These are phyloP conservation scores for Molorchus minor DNA, from an alignment of 2,888 invertebrate species.

Conservation along the genomic window DNA sequence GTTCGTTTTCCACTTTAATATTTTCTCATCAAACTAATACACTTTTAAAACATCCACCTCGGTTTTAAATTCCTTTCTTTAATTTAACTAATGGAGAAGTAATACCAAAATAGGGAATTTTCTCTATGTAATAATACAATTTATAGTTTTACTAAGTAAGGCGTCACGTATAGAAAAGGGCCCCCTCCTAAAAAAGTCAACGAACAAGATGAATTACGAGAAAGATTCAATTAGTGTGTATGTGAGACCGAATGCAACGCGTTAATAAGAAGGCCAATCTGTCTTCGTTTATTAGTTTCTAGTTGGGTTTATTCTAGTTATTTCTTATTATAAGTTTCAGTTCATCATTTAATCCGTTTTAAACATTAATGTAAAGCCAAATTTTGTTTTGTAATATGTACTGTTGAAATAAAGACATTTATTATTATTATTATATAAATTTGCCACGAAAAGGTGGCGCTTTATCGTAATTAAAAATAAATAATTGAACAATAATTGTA, in stretches of 20 bases:
- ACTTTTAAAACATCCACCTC: constrained; percentile 16
- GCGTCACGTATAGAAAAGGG: constrained; percentile 49
- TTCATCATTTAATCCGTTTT: too few species aligned
- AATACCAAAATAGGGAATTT: constrained; percentile 6
- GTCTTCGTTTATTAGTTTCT: constrained; percentile 53
- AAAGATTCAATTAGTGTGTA: constrained; percentile 53
- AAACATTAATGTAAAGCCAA: too few species aligned
- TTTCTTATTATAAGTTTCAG: too few species aligned
- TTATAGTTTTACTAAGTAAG: constrained; percentile 20
- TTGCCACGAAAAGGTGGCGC: too few species aligned
- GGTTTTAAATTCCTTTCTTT: constrained; percentile 32
- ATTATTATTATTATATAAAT: not conserved
- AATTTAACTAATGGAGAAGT: constrained; percentile 31
- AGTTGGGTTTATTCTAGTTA: constrained; percentile 15
- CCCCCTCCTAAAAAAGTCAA: constrained; percentile 43
- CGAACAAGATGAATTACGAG: constrained; percentile 57
- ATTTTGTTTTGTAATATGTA: too few species aligned
- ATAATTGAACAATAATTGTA: too few species aligned
- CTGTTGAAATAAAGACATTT: too few species aligned
- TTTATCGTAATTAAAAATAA: too few species aligned
- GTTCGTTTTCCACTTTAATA: constrained; percentile 19
- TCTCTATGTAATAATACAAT: constrained; percentile 7
- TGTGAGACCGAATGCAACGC: constrained; percentile 53
- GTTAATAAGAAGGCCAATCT: constrained; percentile 56
- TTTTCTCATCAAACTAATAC: constrained; percentile 20